phyloP scores from a whole-genome alignment of 1,140 invertebrate species.

The Pemphigus obesinymphae region DNA sequence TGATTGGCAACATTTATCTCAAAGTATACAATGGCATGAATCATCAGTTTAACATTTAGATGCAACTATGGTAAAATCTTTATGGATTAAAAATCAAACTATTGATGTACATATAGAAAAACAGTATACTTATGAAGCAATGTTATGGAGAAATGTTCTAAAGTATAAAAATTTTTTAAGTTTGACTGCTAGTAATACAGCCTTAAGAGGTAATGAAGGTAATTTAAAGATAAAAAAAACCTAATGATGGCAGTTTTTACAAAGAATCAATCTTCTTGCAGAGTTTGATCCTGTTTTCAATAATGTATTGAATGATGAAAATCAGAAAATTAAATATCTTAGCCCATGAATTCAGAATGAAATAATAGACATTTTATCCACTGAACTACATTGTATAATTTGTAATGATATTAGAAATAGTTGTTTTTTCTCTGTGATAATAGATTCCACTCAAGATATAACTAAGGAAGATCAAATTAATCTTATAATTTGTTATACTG shows the following conservation, averaged over 20 bases:
- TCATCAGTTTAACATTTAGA: neutral
- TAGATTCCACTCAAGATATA: too few species aligned
- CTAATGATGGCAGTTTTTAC: neutral
- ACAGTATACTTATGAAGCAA: neutral
- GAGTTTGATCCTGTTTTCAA: neutral
- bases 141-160: constrained; percentile 10
- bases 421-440: too few species aligned
- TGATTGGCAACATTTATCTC: too few species aligned
- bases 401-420: too few species aligned
- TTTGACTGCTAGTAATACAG: neutral
- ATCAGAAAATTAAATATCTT: neutral
- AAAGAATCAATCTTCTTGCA: neutral
- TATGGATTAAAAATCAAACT: neutral
- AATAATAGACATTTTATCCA: neutral
- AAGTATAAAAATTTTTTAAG: neutral
- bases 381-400: neutral
- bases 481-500: too few species aligned
- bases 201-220: too few species aligned
- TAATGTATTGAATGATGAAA: neutral
- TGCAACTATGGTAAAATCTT: neutral
- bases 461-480: too few species aligned
- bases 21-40: too few species aligned
- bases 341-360: neutral
- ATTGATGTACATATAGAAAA: constrained; percentile 3
- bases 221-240: too few species aligned